phyloP scores from a whole-genome alignment of 2,888 invertebrate genomes.

The Nomada lathburiana region DNA sequence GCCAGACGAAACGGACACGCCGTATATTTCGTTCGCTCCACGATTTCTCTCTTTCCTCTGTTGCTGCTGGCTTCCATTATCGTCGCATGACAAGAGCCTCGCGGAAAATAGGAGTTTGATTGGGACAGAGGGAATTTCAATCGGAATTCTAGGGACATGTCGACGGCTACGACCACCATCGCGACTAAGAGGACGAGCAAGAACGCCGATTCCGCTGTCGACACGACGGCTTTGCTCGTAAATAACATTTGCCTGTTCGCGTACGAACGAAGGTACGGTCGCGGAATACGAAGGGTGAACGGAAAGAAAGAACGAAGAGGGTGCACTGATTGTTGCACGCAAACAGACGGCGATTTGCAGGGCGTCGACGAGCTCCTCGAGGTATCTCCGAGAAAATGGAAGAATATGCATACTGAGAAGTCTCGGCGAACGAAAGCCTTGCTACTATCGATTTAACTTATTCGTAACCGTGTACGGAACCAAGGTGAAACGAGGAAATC shows the following conservation, averaged over 20 bases:
- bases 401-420: conserved; percentile 41
- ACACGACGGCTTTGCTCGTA: conserved; percentile 72
- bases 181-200: conserved; percentile 15
- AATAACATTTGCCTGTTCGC: conserved; percentile 80
- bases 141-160: conserved; percentile 70
- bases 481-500: background rate
- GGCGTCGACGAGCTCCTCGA: conserved; percentile 58
- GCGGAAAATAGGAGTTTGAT: conserved; percentile 82
- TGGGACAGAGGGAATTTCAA: conserved; percentile 82
- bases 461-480: background rate
- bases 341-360: conserved; percentile 72
- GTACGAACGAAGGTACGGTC: conserved; percentile 70
- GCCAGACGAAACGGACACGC: no score
- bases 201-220: conserved; percentile 36
- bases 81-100: conserved; percentile 73
- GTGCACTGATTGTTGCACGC: conserved; percentile 45
- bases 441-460: conserved; percentile 22
- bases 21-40: conserved; percentile 24
- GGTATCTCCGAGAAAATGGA: conserved; percentile 29
- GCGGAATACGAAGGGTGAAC: conserved; percentile 33
- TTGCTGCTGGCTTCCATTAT: conserved; percentile 63
- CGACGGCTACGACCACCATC: conserved; percentile 42
- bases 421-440: conserved; percentile 6
- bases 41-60: conserved; percentile 34
- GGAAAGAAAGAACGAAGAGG: conserved; percentile 34